Evolutionary conservation across 2,113 vertebrate species (phyloP).

Genomic region (Carassius auratus): DNA sequence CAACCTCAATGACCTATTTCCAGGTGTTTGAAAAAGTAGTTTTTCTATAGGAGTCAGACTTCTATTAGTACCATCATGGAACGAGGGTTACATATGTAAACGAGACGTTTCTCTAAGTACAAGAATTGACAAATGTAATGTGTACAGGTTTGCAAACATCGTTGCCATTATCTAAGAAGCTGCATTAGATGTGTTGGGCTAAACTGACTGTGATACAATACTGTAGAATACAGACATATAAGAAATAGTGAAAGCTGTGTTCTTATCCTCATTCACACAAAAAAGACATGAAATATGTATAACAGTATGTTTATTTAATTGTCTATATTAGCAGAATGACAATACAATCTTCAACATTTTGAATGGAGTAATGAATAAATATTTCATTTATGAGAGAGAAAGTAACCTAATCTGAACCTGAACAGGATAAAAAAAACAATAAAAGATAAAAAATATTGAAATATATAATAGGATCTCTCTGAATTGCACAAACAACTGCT

Average conservation of each 20-base stretch:
- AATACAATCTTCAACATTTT: neutral
- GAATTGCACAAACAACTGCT: constrained; percentile 11
- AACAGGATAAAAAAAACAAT: neutral
- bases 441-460: neutral
- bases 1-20: no score
- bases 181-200: neutral
- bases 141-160: neutral
- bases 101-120: neutral
- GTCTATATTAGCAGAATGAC: neutral
- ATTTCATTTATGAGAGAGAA: neutral
- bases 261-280: neutral
- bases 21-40: no score
- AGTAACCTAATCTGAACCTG: neutral
- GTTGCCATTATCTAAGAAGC: no score
- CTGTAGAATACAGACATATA: neutral
- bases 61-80: no score
- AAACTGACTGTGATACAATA: neutral
- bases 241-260: neutral
- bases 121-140: neutral
- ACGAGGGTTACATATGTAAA: no score
- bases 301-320: neutral
- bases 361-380: neutral
- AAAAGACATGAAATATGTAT: neutral
- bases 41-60: no score
- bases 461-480: neutral